Conservation (phyloP, 2,113 vertebrate species). For the Xyrauchen texanus region DNA sequence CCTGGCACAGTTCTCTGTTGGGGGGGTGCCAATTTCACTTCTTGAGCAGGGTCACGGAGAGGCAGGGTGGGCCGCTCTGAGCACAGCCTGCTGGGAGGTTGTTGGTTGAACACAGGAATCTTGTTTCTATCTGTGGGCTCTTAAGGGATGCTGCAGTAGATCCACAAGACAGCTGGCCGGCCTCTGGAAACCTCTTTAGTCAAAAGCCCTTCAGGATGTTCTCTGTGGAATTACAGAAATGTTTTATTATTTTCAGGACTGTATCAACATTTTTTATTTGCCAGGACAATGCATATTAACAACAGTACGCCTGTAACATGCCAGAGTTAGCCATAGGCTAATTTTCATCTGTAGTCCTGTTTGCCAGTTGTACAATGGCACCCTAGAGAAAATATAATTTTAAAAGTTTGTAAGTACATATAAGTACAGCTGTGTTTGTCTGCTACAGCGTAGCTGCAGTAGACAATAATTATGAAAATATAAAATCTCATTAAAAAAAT, state of each 20-base stretch:
- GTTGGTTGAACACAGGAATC: slow-evolving; percentile 33
- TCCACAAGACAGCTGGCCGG: slow-evolving; percentile 1
- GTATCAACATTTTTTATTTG: no score
- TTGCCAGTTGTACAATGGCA: no score
- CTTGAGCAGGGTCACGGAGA: slow-evolving; percentile 46
- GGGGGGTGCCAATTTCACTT: slow-evolving; percentile 42
- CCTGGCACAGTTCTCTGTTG: slow-evolving; percentile 26
- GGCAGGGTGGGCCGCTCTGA: slow-evolving; percentile 39
- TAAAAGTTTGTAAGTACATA: no score
- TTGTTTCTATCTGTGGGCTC: slow-evolving; percentile 38
- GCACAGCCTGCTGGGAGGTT: slow-evolving; percentile 46
- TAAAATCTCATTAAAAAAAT: no score
- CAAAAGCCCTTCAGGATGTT: neutral
- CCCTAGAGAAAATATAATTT: no score
- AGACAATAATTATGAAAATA: no score
- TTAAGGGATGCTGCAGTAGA: slow-evolving; percentile 6
- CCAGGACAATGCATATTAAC: no score
- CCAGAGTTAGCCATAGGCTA: no score
- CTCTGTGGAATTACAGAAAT: neutral
- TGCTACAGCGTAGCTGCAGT: no score
- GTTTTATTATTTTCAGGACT: neutral
- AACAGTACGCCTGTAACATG: no score
- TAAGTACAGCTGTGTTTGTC: no score
- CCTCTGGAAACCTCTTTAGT: slow-evolving; percentile 20
- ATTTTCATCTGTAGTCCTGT: no score